Conservation (phyloP, 1,140 invertebrate genomes). For the Leptoteleia sp. region DNA sequence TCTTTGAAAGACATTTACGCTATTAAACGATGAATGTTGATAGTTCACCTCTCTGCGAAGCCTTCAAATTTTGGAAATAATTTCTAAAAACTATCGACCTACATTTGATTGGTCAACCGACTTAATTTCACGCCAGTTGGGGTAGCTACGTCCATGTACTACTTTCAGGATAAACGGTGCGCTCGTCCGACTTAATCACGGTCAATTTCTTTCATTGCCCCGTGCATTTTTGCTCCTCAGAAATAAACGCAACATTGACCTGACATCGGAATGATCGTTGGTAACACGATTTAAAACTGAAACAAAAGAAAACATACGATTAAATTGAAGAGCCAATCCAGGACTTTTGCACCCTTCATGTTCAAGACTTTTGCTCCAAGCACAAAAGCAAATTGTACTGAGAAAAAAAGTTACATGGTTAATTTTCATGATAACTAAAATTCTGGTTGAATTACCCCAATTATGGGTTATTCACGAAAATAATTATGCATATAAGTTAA, state of each 20-base stretch:
- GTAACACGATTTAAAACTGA: background rate
- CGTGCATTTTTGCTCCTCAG: constrained; percentile 25
- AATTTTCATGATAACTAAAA: too few relatives aligned
- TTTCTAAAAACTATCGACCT: constrained; percentile 42
- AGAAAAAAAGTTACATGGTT: too few relatives aligned
- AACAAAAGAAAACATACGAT: too few relatives aligned
- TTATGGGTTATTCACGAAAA: too few relatives aligned
- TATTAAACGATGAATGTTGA: too few relatives aligned
- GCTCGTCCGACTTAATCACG: constrained; percentile 48
- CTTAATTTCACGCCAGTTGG: constrained; percentile 46
- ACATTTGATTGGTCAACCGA: constrained; percentile 41
- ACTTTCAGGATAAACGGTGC: constrained; percentile 52
- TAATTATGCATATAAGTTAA: too few relatives aligned
- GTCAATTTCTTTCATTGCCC: constrained; percentile 53
- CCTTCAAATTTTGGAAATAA: constrained; percentile 8
- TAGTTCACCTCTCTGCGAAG: too few relatives aligned
- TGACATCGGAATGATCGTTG: constrained; percentile 1
- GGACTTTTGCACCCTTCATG: too few relatives aligned
- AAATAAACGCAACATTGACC: constrained; percentile 40
- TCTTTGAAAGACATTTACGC: too few relatives aligned
- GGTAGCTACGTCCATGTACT: constrained; percentile 59
- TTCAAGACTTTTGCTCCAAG: too few relatives aligned
- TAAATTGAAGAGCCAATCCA: too few relatives aligned
- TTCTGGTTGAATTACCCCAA: too few relatives aligned
- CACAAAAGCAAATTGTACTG: constrained; percentile 3